Conservation (phyloP, 2,113 vertebrate genomes). For the Macroglossus sobrinus region DNA sequence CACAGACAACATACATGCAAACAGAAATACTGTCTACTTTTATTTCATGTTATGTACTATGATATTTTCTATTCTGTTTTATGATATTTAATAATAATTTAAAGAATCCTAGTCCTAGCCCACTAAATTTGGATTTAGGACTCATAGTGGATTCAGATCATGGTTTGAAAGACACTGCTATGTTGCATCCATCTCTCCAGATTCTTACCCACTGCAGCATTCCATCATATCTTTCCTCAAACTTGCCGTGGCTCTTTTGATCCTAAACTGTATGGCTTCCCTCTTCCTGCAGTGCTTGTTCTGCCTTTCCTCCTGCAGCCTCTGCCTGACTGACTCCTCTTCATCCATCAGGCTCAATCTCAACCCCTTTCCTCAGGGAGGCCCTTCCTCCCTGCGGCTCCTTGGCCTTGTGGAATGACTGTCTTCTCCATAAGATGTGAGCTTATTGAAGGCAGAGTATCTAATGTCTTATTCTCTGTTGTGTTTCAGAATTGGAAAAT, state of each 20-base stretch:
- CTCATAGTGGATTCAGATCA: background rate
- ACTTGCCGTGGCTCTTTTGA: background rate
- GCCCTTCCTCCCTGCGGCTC: too few species aligned
- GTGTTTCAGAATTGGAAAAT: background rate
- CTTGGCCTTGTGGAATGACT: background rate
- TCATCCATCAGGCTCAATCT: background rate
- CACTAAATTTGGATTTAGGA: too few species aligned
- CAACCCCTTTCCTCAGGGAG: background rate
- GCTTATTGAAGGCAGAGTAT: background rate
- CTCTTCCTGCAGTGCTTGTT: background rate
- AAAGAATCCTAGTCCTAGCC: too few species aligned
- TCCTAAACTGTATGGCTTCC: fast-evolving
- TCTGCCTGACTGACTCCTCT: background rate
- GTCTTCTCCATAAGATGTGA: background rate
- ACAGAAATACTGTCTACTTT: background rate
- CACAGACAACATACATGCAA: too few species aligned
- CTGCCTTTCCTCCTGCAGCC: background rate
- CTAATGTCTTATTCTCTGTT: too few species aligned
- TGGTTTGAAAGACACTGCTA: background rate
- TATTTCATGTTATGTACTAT: background rate
- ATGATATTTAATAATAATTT: background rate
- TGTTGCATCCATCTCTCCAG: background rate
- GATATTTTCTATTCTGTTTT: background rate
- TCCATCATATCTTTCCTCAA: background rate
- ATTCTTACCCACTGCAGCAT: fast-evolving